phyloP scores from a whole-genome alignment of 2,797 vertebrate species.

The Catamblyrhynchus diadema region DNA sequence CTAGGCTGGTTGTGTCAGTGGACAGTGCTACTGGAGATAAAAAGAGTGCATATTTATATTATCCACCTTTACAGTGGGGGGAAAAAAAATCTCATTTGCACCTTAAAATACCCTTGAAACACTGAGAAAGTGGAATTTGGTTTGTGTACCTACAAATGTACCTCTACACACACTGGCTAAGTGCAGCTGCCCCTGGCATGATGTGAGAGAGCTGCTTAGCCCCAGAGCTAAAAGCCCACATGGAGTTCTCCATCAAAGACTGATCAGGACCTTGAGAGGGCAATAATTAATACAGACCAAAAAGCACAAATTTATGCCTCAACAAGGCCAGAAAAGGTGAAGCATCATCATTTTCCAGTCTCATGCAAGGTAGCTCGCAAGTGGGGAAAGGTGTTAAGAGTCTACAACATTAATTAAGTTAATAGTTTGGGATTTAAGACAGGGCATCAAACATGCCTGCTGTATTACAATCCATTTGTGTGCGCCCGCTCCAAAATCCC shows the following conservation, averaged over 20 bases:
- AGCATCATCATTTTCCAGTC: neutral
- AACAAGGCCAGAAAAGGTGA: slow-evolving; percentile 16
- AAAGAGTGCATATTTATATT: neutral
- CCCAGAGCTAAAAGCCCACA: neutral
- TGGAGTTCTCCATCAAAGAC: neutral
- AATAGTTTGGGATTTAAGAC: slow-evolving; percentile 40
- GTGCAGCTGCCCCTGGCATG: neutral
- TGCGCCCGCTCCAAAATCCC: neutral
- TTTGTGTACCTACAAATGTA: neutral
- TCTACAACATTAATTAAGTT: slow-evolving; percentile 33
- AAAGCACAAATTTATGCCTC: neutral
- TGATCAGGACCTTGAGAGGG: neutral
- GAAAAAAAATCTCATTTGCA: neutral
- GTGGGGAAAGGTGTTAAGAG: slow-evolving; percentile 3
- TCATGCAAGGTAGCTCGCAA: neutral
- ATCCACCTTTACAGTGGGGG: neutral
- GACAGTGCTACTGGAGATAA: neutral
- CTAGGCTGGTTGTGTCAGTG: neutral
- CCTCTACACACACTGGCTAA: neutral
- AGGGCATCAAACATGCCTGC: slow-evolving; percentile 10
- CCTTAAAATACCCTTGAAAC: neutral
- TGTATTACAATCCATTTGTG: neutral
- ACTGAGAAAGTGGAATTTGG: neutral
- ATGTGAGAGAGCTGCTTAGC: neutral
- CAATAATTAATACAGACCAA: neutral